Percentiles rank a stretch among this genome's conserved stretches.
Evolutionary conservation across 2,888 invertebrate species (phyloP).

Genomic region (Cremastinae sp.): DNA sequence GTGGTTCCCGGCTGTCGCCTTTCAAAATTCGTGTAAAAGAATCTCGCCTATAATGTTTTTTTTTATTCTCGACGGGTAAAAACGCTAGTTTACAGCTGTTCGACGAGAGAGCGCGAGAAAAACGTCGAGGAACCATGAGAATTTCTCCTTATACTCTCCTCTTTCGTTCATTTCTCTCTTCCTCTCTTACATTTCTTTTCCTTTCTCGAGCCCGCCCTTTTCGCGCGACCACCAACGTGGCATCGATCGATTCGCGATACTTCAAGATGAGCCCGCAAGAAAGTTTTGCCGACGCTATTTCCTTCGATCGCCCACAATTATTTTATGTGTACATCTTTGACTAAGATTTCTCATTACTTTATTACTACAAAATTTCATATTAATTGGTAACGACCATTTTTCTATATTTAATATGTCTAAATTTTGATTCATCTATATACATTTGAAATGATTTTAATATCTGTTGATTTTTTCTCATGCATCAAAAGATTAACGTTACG

Average conservation of each 20-base stretch:
- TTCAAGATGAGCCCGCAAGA: conserved; percentile 39
- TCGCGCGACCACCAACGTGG: conserved; percentile 68
- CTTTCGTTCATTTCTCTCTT: too few relatives aligned
- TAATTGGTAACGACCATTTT: too few relatives aligned
- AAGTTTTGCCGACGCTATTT: conserved; percentile 26
- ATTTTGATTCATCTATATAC: too few relatives aligned
- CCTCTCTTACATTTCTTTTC: neutral
- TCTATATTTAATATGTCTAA: too few relatives aligned
- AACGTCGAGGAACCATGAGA: conserved; percentile 27
- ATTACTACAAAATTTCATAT: too few relatives aligned
- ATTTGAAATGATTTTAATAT: too few relatives aligned
- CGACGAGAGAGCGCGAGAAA: conserved; percentile 5
- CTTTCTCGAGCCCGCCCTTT: conserved; percentile 62
- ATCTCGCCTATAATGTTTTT: conserved; percentile 10
- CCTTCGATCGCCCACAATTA: neutral
- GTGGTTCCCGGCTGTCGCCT: conserved; percentile 47
- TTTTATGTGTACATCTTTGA: neutral
- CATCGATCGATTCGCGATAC: conserved; percentile 72
- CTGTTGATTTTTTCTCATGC: too few relatives aligned
- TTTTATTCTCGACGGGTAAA: conserved; percentile 15
- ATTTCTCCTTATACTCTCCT: neutral
- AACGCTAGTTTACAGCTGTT: conserved; percentile 43
- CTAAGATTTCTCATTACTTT: neutral
- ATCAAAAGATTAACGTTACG: too few relatives aligned
- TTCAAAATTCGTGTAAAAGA: conserved; percentile 22